Base-by-base conservation (phyloP, 1,140 invertebrate genomes). In the Drosophila bipectinata region DNA sequence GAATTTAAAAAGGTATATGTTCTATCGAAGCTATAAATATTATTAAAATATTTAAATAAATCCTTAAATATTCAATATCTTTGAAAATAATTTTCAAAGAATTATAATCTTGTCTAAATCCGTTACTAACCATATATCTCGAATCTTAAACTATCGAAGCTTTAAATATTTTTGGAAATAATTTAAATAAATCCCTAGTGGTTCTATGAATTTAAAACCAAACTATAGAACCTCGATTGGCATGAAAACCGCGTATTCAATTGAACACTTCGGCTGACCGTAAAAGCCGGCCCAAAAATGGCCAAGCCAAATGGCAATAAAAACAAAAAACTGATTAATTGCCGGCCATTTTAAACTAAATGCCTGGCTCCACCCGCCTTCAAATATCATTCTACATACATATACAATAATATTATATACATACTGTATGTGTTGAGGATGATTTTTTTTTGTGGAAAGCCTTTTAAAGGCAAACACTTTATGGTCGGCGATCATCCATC, bases 401-500 rank as follows among this genome's bases (percentile, higher is more conserved):
- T 12, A 4, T 21, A 24, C 4, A 47, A 47, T 24, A 21, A 15
- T 44, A 18, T 21, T 21, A 21, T 21, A 21, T 21, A 21, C 3
- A 21, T 21, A 21, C 21, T 21, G 21, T 3, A 21, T 21, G 21
- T 21, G 21, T 21, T 21, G 21, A 2, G 21, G 21, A 21, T 21
- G 21, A 21, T 21, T 21, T 21, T 21, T 21, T 21, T 21, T 21
- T 21, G 21, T 21, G 26, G 67, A 64, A 57, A 44, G 59, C 59
- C 77, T 80, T 67, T 60, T 68, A 72, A 64, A 79, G 77, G 61
- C 78, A 73, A 72, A 64, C 62, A 54, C 44, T 68, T 79, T 73
- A 73, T 73, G 55, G 63, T 44, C 53, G 45, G 48, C 49, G 58
- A 55, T 83, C 75, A 79, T 79, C 72, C 82, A 84, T 83, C 79